phyloP scores from a whole-genome alignment of 2,797 vertebrate genomes.

The Myotis daubentonii region DNA sequence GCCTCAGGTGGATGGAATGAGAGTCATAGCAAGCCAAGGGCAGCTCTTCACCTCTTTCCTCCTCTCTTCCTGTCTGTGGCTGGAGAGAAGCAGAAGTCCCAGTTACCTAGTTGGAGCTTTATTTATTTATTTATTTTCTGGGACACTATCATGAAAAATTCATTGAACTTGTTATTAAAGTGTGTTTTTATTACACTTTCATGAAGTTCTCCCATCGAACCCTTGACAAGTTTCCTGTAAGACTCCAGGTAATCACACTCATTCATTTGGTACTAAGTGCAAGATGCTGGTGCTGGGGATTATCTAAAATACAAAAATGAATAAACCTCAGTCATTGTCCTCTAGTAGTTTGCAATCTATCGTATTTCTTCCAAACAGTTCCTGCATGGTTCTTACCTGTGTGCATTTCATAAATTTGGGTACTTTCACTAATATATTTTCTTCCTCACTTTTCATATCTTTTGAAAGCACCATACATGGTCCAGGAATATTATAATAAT shows the following conservation, averaged over 20 bases:
- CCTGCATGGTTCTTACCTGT: not conserved
- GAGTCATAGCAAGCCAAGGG: not conserved
- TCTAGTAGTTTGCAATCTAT: not conserved
- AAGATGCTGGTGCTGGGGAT: not conserved
- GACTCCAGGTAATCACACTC: not conserved
- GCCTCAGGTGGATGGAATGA: not conserved
- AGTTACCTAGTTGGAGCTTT: not conserved
- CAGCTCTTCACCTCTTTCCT: not conserved
- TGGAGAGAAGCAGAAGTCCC: not conserved
- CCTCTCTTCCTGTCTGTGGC: not conserved
- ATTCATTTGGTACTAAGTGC: not conserved
- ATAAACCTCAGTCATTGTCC: not conserved
- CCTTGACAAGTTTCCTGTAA: not conserved
- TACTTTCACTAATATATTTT: conserved; percentile 21
- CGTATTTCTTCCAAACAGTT: not conserved
- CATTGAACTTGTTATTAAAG: not conserved
- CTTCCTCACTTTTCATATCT: conserved; percentile 7
- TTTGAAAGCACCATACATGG: not conserved
- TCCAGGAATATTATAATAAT: not conserved
- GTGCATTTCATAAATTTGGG: not conserved
- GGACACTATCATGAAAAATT: not conserved
- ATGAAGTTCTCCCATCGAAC: not conserved
- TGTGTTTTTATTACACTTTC: not conserved
- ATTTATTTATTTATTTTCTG: not conserved
- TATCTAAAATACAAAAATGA: not conserved